Percentiles rank a stretch among this genome's conserved stretches.
Evolutionary conservation across 2,113 vertebrate species (phyloP).

Genomic region (Stercorarius parasiticus): DNA sequence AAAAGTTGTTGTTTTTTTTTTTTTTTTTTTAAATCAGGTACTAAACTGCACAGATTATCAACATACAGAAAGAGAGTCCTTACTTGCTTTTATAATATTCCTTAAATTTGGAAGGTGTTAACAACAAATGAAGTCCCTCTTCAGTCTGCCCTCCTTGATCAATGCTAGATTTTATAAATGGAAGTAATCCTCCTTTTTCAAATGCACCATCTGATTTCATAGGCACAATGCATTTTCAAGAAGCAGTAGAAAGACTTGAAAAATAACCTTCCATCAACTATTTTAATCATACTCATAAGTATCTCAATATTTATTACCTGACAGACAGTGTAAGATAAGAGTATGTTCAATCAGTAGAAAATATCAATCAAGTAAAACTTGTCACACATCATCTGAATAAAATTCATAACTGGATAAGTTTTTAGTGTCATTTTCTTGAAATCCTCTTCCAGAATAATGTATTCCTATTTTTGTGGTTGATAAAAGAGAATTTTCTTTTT

Average conservation of each 20-base stretch:
- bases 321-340: conserved; percentile 53
- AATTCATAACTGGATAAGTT: conserved; percentile 25
- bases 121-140: background rate
- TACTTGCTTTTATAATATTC: background rate
- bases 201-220: conserved; percentile 21
- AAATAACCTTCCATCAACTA: conserved; percentile 56
- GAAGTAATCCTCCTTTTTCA: conserved; percentile 25
- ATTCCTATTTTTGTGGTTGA: background rate
- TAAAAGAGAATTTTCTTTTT: conserved; percentile 25
- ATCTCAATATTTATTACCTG: conserved; percentile 69
- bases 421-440: conserved; percentile 25
- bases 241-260: conserved; percentile 35
- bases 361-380: conserved; percentile 63
- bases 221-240: conserved; percentile 29
- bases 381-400: conserved; percentile 45
- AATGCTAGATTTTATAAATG: background rate
- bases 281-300: conserved; percentile 58
- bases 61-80: background rate
- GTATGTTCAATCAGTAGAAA: conserved; percentile 43
- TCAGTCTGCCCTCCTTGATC: background rate
- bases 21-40: background rate
- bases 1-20: background rate
- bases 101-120: background rate
- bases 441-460: background rate
- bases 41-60: background rate